Evolutionary conservation across 2,888 invertebrate genomes (phyloP), one percentile per base, ranked within the genome.

Genomic region (Lottia gigantea): DNA sequence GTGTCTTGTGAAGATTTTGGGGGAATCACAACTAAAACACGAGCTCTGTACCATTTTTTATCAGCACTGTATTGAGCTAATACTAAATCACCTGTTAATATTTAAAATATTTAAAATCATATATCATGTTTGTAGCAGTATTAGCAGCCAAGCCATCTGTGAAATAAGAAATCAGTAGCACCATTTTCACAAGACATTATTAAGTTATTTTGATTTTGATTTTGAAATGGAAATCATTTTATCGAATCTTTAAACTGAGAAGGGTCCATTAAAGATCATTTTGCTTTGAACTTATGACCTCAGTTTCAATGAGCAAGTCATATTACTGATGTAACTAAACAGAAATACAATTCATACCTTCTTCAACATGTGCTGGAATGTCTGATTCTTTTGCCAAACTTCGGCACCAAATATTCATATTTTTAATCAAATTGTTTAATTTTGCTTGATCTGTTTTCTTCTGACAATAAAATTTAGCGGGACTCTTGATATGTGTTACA

Each of bases 21-120:
- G 40, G 40, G 66, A 47, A 77, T 70, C 71, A 90, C 92, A 69
- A 90, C 75, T 74, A 92, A 89, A 2, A 94, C 90, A 81, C 90
- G 89, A 8, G 92, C 95, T 71, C 95, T 91, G 86, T 95, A 95
- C 91, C 93, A 94, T 19, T 90, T 89, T 14, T 91, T 90, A 82
- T 94, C 93, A 19, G 90, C 76, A 78, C 91, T 92, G 87, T 91
- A 95, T 71, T 91, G 89, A 0, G 93, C 94, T 46, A 93, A 71
- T 45, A 87, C 81, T 25, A 81, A 61, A 67, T 82, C 81, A 74
- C 79, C 84, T 83, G 72, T 14, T 67, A 67, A 68, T 16, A 40
- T 15, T 45, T 31, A 3, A 16, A 45, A 31, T 19, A 64, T 14
- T n/a, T n/a, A n/a, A n/a, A n/a, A n/a, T n/a, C n/a, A n/a, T n/a